These are phyloP conservation scores for Regulus satrapa DNA, from an alignment of 2,113 vertebrate species.

Conservation along the genomic window DNA sequence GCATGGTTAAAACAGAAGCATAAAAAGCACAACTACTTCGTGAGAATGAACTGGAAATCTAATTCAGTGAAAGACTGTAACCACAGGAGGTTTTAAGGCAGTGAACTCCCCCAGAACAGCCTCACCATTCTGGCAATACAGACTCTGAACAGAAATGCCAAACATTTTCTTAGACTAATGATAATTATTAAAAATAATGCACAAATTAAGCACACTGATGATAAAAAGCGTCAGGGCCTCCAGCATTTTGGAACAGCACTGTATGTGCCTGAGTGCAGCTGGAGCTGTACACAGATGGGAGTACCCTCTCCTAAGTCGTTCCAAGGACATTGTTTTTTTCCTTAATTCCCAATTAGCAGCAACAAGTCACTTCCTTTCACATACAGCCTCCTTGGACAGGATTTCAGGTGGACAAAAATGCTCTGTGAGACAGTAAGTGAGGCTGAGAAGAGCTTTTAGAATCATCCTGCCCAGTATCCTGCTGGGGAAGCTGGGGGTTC, in stretches of 20 bases:
- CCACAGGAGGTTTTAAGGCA: not conserved
- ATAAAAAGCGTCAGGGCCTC: not conserved
- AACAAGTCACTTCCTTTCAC: not conserved
- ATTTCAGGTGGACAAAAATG: not conserved
- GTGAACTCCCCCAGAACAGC: not conserved
- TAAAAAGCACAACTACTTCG: not conserved
- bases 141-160: not conserved
- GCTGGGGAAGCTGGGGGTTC: not conserved
- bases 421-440: rapidly evolving
- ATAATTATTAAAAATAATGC: not conserved
- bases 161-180: not conserved
- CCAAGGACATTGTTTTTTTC: not conserved
- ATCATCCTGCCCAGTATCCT: not conserved
- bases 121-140: not conserved
- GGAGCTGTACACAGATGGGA: not conserved
- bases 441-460: not conserved
- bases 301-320: not conserved
- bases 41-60: not conserved
- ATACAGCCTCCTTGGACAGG: not conserved
- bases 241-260: rapidly evolving
- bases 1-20: not conserved
- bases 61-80: not conserved
- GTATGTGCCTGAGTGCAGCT: rapidly evolving
- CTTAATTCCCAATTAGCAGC: not conserved
- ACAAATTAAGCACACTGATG: not conserved